phyloP scores from a whole-genome alignment of 1,140 invertebrate genomes.

The Eumeta japonica region DNA sequence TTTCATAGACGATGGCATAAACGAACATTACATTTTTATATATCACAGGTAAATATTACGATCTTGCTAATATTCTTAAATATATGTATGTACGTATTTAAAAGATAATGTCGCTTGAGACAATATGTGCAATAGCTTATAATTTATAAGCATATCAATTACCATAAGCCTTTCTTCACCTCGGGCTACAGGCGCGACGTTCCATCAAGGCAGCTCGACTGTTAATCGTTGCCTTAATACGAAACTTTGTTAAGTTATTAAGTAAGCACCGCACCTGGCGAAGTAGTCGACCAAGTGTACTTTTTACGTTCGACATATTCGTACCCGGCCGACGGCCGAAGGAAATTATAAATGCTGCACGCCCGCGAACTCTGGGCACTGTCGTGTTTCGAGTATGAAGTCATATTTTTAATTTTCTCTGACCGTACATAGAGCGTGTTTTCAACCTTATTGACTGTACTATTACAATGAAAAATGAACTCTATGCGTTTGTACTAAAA shows the following conservation, averaged over 20 bases:
- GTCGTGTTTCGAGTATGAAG: constrained; percentile 18
- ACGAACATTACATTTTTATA: too few species aligned
- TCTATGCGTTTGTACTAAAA: too few species aligned
- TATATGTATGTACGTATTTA: too few species aligned
- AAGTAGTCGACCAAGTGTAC: constrained; percentile 8
- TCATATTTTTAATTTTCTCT: constrained; percentile 30
- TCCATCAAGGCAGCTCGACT: not conserved
- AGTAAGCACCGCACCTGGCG: constrained; percentile 23
- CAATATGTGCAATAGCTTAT: too few species aligned
- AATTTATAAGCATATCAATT: too few species aligned
- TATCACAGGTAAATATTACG: too few species aligned
- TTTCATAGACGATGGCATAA: too few species aligned
- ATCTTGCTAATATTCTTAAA: too few species aligned
- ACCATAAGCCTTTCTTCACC: constrained; percentile 3
- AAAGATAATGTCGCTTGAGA: too few species aligned
- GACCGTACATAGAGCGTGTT: not conserved
- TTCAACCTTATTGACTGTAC: constrained; percentile 11
- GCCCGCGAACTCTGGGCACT: constrained; percentile 18
- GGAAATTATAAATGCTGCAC: constrained; percentile 34
- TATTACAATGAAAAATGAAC: constrained; percentile 14
- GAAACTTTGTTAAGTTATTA: constrained; percentile 30
- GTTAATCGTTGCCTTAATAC: constrained; percentile 26
- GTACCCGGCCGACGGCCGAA: constrained; percentile 22
- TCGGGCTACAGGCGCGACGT: not conserved
- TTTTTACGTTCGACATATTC: constrained; percentile 21